phyloP scores from a whole-genome alignment of 37 sponge, comb jelly and placozoan species.

The Agelas oroides region DNA sequence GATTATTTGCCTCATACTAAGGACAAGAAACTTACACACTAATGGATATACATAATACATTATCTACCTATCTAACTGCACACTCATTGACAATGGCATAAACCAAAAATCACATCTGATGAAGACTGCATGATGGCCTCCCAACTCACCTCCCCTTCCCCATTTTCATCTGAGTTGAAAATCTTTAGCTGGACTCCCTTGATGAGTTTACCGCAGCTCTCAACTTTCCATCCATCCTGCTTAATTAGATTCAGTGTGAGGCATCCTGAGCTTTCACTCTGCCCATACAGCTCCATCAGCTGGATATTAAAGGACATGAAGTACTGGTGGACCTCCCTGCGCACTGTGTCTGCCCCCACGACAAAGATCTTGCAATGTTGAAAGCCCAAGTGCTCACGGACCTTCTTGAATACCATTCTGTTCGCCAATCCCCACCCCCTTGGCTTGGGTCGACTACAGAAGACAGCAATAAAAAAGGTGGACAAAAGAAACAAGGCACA shows the following conservation, averaged over 20 bases:
- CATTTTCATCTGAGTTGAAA: slow-evolving; percentile 78
- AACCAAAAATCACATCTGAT: too few species aligned
- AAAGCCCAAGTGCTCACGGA: slow-evolving; percentile 62
- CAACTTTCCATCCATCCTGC: slow-evolving; percentile 66
- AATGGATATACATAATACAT: too few species aligned
- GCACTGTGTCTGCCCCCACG: slow-evolving; percentile 30
- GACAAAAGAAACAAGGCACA: too few species aligned
- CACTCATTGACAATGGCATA: too few species aligned
- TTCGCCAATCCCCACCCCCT: slow-evolving; percentile 73
- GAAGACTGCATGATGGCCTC: too few species aligned
- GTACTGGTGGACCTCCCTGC: slow-evolving; percentile 67
- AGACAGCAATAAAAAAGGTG: neutral
- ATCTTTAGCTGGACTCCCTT: slow-evolving; percentile 76
- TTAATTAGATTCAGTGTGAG: slow-evolving; percentile 47
- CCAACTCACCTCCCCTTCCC: slow-evolving; percentile 86
- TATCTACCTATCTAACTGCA: too few species aligned
- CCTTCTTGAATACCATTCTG: slow-evolving; percentile 68
- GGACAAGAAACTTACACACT: too few species aligned
- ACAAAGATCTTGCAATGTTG: slow-evolving; percentile 42
- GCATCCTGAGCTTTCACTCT: slow-evolving; percentile 70
- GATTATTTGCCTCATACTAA: too few species aligned
- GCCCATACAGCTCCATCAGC: slow-evolving; percentile 88
- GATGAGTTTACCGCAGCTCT: slow-evolving; percentile 69
- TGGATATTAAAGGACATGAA: slow-evolving; percentile 89
- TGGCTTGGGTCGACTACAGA: slow-evolving; percentile 52